These are phyloP conservation scores for Scrobipalpa atriplicella DNA, from an alignment of 2,888 invertebrate genomes.

Conservation along the genomic window DNA sequence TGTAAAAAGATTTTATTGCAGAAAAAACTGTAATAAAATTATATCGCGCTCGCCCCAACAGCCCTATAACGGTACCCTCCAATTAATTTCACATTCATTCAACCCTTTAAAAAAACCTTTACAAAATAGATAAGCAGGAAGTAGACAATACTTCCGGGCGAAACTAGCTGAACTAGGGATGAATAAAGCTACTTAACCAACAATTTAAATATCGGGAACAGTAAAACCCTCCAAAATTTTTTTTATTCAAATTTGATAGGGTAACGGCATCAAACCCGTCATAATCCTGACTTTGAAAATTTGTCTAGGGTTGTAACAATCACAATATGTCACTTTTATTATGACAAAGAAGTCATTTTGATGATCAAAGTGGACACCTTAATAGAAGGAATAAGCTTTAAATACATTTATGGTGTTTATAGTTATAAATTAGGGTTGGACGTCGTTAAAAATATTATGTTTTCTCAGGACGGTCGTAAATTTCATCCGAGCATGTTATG, in stretches of 20 bases:
- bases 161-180: conserved; percentile 48
- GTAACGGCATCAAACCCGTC: conserved; percentile 51
- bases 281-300: conserved; percentile 60
- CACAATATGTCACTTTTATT: conserved; percentile 64
- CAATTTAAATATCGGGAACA: conserved; percentile 47
- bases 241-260: conserved; percentile 35
- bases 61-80: conserved; percentile 67
- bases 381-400: conserved; percentile 36
- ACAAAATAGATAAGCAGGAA: conserved; percentile 68
- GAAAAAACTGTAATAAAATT: conserved; percentile 53
- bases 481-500: conserved; percentile 27
- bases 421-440: conserved; percentile 36
- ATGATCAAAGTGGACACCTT: conserved; percentile 39
- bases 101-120: conserved; percentile 50
- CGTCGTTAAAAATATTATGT: conserved; percentile 36
- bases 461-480: conserved; percentile 34
- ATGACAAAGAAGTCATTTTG: conserved; percentile 61
- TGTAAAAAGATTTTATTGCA: conserved; percentile 37
- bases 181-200: conserved; percentile 56
- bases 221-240: conserved; percentile 32
- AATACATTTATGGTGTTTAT: conserved; percentile 27
- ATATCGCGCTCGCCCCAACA: conserved; percentile 56
- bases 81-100: conserved; percentile 77
- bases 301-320: conserved; percentile 61
- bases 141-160: conserved; percentile 55